Conservation (phyloP, 2,113 vertebrate species). For the Rhabdornis inornatus region DNA sequence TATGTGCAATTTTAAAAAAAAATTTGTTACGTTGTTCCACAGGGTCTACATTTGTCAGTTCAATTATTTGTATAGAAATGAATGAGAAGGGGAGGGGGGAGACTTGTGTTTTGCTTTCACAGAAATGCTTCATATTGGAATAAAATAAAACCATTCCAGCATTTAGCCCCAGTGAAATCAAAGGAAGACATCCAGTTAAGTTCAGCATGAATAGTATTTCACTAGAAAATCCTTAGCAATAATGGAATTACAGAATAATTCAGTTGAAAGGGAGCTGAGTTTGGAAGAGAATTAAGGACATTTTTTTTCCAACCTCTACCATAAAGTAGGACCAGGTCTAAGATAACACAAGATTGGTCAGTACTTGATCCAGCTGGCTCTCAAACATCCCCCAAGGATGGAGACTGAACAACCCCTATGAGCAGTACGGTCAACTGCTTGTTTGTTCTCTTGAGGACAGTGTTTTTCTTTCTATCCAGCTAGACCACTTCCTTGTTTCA, state of each 20-base stretch:
- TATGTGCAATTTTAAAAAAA: neutral
- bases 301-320: neutral
- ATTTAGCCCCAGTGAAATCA: neutral
- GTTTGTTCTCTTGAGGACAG: neutral
- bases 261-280: neutral
- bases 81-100: rapidly evolving
- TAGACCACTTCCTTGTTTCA: neutral
- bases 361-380: neutral
- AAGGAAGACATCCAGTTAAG: neutral
- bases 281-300: neutral
- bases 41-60: neutral
- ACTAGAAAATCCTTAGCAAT: neutral
- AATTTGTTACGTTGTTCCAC: neutral
- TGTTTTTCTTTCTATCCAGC: neutral
- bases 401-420: neutral
- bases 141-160: neutral
- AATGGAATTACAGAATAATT: neutral
- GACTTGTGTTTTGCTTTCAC: neutral
- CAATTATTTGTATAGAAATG: neutral
- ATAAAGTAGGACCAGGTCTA: neutral
- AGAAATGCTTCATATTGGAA: neutral
- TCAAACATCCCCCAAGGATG: neutral
- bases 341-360: neutral
- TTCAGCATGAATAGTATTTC: neutral
- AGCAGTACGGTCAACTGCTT: neutral